phyloP scores from a whole-genome alignment of 2,797 vertebrate genomes.

The Coendou prehensilis region DNA sequence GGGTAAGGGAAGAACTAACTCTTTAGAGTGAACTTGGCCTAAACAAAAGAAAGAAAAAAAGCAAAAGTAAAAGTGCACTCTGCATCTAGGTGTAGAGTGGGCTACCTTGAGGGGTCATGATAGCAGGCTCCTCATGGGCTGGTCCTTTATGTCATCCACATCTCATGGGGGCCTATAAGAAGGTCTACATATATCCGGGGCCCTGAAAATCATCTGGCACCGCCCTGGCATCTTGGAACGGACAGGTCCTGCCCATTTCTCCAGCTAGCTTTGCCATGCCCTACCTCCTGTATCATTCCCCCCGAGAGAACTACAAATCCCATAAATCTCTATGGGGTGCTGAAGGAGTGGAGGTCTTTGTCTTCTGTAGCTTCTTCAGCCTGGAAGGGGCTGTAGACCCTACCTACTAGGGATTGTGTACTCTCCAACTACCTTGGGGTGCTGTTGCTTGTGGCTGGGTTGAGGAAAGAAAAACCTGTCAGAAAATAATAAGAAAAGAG shows the following conservation, averaged over 20 bases:
- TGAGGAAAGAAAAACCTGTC: not conserved
- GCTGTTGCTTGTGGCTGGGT: not conserved
- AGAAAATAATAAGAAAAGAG: not conserved
- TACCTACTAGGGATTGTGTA: not conserved
- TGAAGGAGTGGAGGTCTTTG: not conserved
- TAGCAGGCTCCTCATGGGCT: not conserved
- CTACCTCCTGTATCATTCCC: not conserved
- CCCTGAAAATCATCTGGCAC: not conserved
- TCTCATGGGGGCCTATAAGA: not conserved
- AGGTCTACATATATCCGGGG: not conserved
- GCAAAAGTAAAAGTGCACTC: not conserved
- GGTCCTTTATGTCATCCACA: not conserved
- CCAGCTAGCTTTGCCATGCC: not conserved
- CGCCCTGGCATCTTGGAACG: not conserved
- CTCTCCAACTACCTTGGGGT: not conserved
- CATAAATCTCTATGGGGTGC: not conserved
- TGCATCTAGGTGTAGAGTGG: not conserved
- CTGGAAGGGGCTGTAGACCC: not conserved
- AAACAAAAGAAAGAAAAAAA: not conserved
- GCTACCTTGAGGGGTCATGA: not conserved
- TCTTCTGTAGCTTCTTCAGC: not conserved
- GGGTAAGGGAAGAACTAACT: not conserved
- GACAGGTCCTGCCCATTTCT: not conserved
- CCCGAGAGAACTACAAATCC: not conserved
- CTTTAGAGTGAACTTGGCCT: not conserved